Conservation (phyloP, 2,113 vertebrate species). For the Percina caprodes region DNA sequence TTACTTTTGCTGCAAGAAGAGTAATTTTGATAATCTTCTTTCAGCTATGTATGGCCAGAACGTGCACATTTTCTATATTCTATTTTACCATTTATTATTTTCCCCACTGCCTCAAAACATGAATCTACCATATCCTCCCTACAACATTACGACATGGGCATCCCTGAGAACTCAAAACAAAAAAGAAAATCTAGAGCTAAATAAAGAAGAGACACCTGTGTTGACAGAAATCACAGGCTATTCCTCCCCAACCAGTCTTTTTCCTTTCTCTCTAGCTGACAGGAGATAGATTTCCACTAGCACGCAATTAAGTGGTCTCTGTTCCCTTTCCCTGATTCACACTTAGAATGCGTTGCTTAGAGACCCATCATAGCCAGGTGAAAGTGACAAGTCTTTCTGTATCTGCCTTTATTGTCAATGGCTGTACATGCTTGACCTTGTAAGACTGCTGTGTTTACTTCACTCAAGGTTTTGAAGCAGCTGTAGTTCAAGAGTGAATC, state of each 20-base stretch:
- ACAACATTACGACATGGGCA: not conserved
- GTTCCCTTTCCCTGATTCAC: slow-evolving; percentile 38
- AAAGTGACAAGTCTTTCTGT: slow-evolving; percentile 51
- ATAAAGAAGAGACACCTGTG: slow-evolving; percentile 3
- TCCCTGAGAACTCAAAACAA: not conserved
- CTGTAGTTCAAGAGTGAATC: not conserved
- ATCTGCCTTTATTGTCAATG: slow-evolving; percentile 46
- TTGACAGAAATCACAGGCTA: slow-evolving; percentile 12
- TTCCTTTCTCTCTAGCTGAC: not conserved
- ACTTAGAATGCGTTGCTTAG: slow-evolving; percentile 72
- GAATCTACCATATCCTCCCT: not conserved
- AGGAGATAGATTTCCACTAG: slow-evolving; percentile 25
- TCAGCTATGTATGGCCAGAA: slow-evolving; percentile 1
- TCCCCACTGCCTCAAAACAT: not conserved
- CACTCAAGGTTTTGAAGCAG: slow-evolving; percentile 15
- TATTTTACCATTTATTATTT: not conserved
- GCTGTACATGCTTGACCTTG: not conserved
- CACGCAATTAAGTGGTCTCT: slow-evolving; percentile 41
- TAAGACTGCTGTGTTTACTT: slow-evolving; percentile 8
- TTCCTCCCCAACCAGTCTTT: not conserved
- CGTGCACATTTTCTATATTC: not conserved
- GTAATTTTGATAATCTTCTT: not conserved
- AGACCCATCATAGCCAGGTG: slow-evolving; percentile 66
- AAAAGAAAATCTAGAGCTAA: not conserved
- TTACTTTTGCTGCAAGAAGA: not conserved